phyloP scores from a whole-genome alignment of 2,797 vertebrate species.

The Danio aesculapii region DNA sequence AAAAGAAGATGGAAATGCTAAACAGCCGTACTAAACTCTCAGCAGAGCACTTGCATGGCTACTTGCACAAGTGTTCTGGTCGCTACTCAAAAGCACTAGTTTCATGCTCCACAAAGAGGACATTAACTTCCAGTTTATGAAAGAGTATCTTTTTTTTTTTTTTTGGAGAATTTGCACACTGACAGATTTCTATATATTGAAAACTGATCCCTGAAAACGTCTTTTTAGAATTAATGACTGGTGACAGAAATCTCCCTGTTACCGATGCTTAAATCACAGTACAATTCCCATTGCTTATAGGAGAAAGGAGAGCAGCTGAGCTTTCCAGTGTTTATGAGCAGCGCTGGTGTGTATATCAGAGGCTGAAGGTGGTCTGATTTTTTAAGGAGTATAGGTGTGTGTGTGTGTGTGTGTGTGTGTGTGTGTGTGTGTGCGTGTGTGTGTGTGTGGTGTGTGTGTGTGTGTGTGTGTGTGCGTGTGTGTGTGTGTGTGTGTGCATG shows the following conservation, averaged over 20 bases:
- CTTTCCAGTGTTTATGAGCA: conserved; percentile 62
- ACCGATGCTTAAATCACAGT: conserved; percentile 32
- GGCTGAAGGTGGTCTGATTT: conserved; percentile 61
- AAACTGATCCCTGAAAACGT: conserved; percentile 40
- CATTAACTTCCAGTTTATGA: conserved; percentile 46
- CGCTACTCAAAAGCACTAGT: conserved; percentile 18
- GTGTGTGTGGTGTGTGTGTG: not conserved
- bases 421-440: conserved; percentile 7
- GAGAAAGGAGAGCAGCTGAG: conserved; percentile 30
- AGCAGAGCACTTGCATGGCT: conserved; percentile 54
- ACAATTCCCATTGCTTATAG: conserved; percentile 31
- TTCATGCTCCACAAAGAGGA: conserved; percentile 53
- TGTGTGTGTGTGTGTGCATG: not conserved
- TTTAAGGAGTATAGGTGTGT: conserved; percentile 38
- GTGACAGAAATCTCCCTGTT: conserved; percentile 46
- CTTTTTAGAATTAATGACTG: conserved; percentile 48
- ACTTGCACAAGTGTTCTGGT: conserved; percentile 54
- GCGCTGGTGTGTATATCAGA: conserved; percentile 57
- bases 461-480: no score
- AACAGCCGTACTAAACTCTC: conserved; percentile 39
- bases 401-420: conserved; percentile 22
- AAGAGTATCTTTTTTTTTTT: not conserved
- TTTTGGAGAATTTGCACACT: conserved; percentile 22
- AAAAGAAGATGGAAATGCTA: conserved; percentile 18
- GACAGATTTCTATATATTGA: conserved; percentile 11